These are phyloP conservation scores for Mola mola DNA, from an alignment of 2,113 vertebrate species.

Conservation along the genomic window DNA sequence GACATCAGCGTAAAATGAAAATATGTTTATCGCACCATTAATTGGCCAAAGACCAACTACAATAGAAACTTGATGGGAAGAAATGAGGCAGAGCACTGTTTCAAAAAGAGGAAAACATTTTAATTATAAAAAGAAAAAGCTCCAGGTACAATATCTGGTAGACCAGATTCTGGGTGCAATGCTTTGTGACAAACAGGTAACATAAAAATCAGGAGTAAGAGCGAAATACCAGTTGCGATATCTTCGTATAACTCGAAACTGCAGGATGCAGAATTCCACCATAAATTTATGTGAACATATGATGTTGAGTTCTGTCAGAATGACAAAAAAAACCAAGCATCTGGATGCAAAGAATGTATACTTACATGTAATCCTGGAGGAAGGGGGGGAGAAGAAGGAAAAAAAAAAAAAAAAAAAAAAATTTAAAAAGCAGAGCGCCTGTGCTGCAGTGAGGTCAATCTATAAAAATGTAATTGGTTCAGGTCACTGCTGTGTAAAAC, in stretches of 20 bases:
- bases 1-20: not conserved
- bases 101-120: conserved; percentile 43
- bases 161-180: conserved; percentile 94
- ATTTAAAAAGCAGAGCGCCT: too few species aligned
- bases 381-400: too few species aligned
- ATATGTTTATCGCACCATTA: conserved; percentile 28
- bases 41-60: not conserved
- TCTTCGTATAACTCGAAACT: not conserved
- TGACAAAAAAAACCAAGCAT: not conserved
- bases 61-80: not conserved
- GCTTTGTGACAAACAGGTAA: conserved; percentile 73
- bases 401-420: not conserved
- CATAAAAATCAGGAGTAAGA: too few species aligned
- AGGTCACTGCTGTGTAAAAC: not conserved
- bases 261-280: not conserved
- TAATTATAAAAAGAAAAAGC: conserved; percentile 85
- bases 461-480: too few species aligned
- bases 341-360: conserved; percentile 38
- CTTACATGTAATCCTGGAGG: conserved; percentile 55
- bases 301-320: not conserved
- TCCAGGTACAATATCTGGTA: conserved; percentile 92
- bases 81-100: not conserved
- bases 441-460: too few species aligned
- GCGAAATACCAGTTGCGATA: too few species aligned
- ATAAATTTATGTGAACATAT: not conserved